Base-by-base conservation (phyloP, 2,797 vertebrate genomes). In the Bovichtus diacanthus region DNA sequence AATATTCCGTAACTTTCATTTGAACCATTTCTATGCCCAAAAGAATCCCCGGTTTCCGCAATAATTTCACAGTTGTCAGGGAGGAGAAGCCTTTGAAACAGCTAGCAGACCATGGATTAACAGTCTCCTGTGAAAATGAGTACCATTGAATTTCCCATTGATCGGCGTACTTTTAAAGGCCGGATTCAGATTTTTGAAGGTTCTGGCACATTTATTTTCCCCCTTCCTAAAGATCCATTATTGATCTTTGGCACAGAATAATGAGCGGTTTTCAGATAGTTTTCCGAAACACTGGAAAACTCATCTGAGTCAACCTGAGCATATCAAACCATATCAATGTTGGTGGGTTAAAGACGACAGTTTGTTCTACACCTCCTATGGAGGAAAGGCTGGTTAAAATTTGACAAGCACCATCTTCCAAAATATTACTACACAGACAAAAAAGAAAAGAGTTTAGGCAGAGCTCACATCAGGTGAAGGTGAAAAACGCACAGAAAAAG, bases 101-200 rank as follows among this genome's bases (percentile, higher is more conserved):
- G 29, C 7, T 0, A 67, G n/a, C 34, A 54, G 21, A 73, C 9
- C 18, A 67, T 61, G 34, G 64, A 72, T 77, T 63, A 64, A 67
- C 21, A 39, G 61, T 64, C 71, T 76, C 41, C 18, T 47, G 54
- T 80, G 74, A 70, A 71, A 81, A 74, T 59, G 2, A 78, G 50
- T 25, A 19, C 19, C 54, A 67, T 75, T 44, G 46, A 49, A 49
- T 81, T 77, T 38, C 13, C 25, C 15, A 84, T 72, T 70, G 72
- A 81, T 81, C 13, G 39, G 41, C 38, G 11, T 61, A 23, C 44
- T 58, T 19, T 70, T 29, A 62, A 34, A 78, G 31, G 70, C 41
- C 43, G 63, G 54, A 38, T 38, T 76, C 36, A 59, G 31, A 80
- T 61, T 74, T 74, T 31, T 67, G 27, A 31, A 51, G 50, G 68